Percentiles rank a stretch among this genome's conserved stretches.
Conservation (phyloP, 2,888 invertebrate species). For the Azorinus chamasolen region DNA sequence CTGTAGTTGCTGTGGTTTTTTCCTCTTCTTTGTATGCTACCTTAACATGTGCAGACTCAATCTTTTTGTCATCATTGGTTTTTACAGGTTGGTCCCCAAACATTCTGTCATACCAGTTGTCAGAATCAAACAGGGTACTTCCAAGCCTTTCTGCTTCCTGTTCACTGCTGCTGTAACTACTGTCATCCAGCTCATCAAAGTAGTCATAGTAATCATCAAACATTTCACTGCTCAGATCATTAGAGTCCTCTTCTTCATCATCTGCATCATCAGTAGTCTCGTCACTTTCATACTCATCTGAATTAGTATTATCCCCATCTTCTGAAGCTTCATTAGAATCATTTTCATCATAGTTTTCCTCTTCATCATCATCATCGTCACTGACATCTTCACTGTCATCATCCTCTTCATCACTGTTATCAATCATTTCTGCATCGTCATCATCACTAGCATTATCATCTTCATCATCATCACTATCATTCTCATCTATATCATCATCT, state of each 20-base stretch:
- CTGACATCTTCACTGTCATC: not conserved
- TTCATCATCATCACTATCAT: slow-evolving; percentile 18
- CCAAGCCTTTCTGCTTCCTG: slow-evolving; percentile 24
- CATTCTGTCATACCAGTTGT: slow-evolving; percentile 52
- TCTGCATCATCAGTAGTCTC: slow-evolving; percentile 8
- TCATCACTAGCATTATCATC: slow-evolving; percentile 13
- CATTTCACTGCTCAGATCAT: slow-evolving; percentile 52
- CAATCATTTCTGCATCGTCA: slow-evolving; percentile 24
- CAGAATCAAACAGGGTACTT: slow-evolving; percentile 52
- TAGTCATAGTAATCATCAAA: slow-evolving; percentile 51
- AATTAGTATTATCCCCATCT: slow-evolving; percentile 25
- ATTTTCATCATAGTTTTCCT: slow-evolving; percentile 22
- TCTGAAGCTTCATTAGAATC: slow-evolving; percentile 4
- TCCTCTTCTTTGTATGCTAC: slow-evolving; percentile 8
- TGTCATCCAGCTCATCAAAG: slow-evolving; percentile 60
- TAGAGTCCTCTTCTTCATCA: slow-evolving; percentile 28
- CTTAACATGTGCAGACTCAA: not conserved
- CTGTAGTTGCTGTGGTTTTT: not conserved
- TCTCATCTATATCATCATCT: slow-evolving; percentile 20
- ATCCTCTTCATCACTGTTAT: slow-evolving; percentile 16
- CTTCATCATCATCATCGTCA: slow-evolving; percentile 20
- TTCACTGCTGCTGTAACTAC: slow-evolving; percentile 60
- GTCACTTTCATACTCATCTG: slow-evolving; percentile 2
- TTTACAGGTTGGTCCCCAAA: slow-evolving; percentile 45
- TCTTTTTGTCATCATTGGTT: slow-evolving; percentile 13